These are phyloP conservation scores for Clamator glandarius DNA, from an alignment of 2,797 vertebrate genomes.

Conservation along the genomic window DNA sequence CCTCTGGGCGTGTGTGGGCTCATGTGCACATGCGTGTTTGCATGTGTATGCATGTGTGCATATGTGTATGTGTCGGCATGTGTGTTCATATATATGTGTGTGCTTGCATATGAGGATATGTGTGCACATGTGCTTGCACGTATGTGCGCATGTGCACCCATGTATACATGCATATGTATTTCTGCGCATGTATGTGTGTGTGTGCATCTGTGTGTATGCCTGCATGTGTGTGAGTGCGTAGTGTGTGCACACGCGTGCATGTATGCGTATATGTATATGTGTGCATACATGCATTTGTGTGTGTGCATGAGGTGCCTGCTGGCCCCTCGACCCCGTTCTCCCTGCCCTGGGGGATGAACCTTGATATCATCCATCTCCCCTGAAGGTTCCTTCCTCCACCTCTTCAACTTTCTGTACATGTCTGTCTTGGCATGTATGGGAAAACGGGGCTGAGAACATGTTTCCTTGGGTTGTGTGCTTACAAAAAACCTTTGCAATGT, in stretches of 20 bases:
- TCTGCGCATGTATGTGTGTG: neutral
- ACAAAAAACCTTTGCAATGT: neutral
- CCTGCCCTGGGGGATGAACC: neutral
- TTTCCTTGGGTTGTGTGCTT: neutral
- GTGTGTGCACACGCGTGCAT: no score
- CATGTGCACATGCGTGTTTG: no score
- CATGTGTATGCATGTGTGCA: no score
- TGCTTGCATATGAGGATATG: no score
- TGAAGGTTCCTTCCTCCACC: neutral
- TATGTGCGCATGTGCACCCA: neutral
- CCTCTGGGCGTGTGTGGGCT: no score
- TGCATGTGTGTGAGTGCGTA: no score
- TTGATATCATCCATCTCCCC: neutral
- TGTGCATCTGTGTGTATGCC: neutral
- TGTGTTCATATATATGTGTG: no score
- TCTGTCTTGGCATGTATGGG: neutral
- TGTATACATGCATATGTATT: neutral
- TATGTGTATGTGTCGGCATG: no score
- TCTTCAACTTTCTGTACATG: neutral
- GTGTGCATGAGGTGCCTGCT: neutral
- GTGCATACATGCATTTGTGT: neutral
- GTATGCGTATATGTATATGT: no score
- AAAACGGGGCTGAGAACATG: neutral
- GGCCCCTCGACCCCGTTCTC: neutral
- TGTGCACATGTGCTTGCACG: no score